These are phyloP conservation scores for Mohoua ochrocephala DNA, from an alignment of 2,113 vertebrate species.

Conservation along the genomic window DNA sequence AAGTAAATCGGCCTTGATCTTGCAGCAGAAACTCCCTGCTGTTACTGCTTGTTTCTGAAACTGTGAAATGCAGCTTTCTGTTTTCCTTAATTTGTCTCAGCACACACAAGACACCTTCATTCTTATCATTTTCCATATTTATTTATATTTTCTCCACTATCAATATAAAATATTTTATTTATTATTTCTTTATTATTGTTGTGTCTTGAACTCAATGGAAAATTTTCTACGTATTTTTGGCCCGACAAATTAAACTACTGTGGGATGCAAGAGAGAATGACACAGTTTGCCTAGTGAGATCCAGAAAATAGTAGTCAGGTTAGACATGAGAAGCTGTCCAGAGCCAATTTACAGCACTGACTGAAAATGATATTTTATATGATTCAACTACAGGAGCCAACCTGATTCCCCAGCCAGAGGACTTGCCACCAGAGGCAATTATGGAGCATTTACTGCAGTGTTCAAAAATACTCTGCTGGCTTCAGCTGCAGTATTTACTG, in stretches of 20 bases:
- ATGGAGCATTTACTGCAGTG: slow-evolving; percentile 7
- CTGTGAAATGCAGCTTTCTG: background rate
- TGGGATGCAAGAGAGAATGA: background rate
- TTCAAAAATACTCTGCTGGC: slow-evolving; percentile 20
- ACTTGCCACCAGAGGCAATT: slow-evolving; percentile 46
- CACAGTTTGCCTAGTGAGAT: background rate
- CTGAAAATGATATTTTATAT: slow-evolving; percentile 28
- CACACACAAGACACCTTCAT: background rate
- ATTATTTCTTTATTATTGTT: background rate
- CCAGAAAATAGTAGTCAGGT: background rate
- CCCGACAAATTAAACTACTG: background rate
- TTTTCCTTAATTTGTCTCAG: background rate
- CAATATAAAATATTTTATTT: background rate
- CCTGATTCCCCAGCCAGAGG: background rate
- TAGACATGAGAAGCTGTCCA: slow-evolving; percentile 33
- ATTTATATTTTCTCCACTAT: background rate
- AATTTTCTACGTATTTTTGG: background rate
- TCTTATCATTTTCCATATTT: background rate
- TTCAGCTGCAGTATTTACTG: slow-evolving; percentile 14
- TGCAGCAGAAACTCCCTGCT: background rate
- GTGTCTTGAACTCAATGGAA: background rate
- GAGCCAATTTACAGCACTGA: slow-evolving; percentile 1
- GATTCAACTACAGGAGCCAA: slow-evolving; percentile 4
- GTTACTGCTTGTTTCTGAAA: background rate
- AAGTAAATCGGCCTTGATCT: background rate